Base-by-base conservation (phyloP, 2,888 invertebrate genomes). In the Pardosa pseudoannulata region DNA sequence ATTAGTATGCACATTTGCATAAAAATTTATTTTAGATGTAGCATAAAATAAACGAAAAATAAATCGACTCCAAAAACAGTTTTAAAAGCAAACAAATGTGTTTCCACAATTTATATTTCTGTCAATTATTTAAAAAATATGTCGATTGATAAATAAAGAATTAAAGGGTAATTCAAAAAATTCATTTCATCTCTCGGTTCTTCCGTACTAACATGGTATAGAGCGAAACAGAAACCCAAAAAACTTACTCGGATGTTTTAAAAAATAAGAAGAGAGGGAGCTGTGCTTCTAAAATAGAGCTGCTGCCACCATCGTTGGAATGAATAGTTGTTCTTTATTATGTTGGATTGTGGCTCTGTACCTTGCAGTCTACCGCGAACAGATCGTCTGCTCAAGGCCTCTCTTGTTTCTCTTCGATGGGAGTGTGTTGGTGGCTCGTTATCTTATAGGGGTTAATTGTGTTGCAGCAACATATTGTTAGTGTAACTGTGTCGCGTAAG, bases 361-460 rank as follows among this genome's bases (percentile, higher is more conserved):
- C 81, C 81, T 81, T 75, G 81, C 81, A 74, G 81, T 81, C 81
- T 75, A 41, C 29, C 70, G 73, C 31, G 65, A 75, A 27, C 74
- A 19, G 75, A 31, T 16, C 23, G 32, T 13, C 6, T 29, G 19
- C 31, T 39, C 64, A 72, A 78, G 70, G 78, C 41, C 68, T 70
- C 70, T 28, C 27, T 62, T 19, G 28, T 78, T 70, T 41, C 70
- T 27, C 28, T 70, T 70, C 16, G 70, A 28, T 23, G 23, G 28
- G 28, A 36, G 23, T 41, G 70, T 70, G 70, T 28, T 28, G 16
- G 41, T 39, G 41, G 41, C 70, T 70, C 64, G 31, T 76, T 46
- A 3, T 41, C 13, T 46, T n/a, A 32, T 6, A 11, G 71, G 71
- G 71, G 27, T 41, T 41, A 71, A 71, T 46, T 71, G 71, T 71